These are phyloP conservation scores for Thomomys bottae DNA, from an alignment of 2,113 vertebrate genomes.

Conservation along the genomic window DNA sequence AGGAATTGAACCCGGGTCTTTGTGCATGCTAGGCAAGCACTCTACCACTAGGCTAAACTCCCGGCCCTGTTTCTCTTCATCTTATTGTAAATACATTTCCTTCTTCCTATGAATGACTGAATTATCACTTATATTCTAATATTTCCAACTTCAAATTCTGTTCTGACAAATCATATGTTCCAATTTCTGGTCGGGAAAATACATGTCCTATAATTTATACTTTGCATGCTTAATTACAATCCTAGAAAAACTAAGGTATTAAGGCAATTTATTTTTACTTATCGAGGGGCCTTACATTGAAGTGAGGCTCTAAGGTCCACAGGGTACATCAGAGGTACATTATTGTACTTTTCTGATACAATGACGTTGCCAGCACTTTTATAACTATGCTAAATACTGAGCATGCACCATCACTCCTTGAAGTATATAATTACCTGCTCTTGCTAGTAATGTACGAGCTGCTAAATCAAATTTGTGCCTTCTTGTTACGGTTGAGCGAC, in stretches of 20 bases:
- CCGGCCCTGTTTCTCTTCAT: conserved; percentile 17
- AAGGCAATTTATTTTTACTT: conserved; percentile 22
- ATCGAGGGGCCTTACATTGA: background rate
- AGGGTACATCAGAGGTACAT: conserved; percentile 2
- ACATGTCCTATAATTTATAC: conserved; percentile 17
- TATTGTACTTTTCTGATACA: background rate
- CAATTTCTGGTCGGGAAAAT: conserved; percentile 52
- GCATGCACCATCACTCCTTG: conserved; percentile 12
- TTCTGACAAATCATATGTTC: conserved; percentile 32
- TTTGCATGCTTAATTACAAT: conserved; percentile 22
- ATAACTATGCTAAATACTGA: conserved; percentile 34
- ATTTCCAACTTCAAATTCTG: conserved; percentile 45
- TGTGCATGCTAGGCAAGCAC: no score
- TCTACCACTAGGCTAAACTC: no score
- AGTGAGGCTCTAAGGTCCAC: background rate
- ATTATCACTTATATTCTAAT: conserved; percentile 22
- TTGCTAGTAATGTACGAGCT: conserved; percentile 94
- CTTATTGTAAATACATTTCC: conserved; percentile 35
- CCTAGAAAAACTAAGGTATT: background rate
- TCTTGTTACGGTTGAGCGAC: conserved; percentile 91
- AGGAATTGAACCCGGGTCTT: no score
- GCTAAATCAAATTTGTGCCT: conserved; percentile 97
- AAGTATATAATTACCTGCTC: conserved; percentile 90
- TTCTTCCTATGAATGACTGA: background rate
- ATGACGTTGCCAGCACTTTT: background rate